Evolutionary conservation across 2,113 vertebrate species (phyloP), one percentile per base, ranked within the genome.

Genomic region (Hippopotamus amphibius): DNA sequence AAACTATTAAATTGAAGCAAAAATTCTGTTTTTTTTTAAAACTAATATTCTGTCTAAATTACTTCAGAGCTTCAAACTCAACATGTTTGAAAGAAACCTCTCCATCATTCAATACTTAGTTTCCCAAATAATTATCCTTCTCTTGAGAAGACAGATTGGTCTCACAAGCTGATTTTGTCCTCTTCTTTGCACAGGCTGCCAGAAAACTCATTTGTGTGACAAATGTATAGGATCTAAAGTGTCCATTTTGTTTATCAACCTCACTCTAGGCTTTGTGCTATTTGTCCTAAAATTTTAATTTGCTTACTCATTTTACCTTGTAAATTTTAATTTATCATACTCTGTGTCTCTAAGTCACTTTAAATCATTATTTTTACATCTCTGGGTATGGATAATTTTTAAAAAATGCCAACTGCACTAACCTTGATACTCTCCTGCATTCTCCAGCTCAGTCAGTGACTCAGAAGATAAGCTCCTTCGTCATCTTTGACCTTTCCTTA

Each of bases 31-130:
- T 96, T 96, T 97, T 97, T 76, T 46, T 15, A 81, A 95, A 95
- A 90, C 77, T 95, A 97, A 93, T 93, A 80, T 77, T 96, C 71
- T 97, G 81, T 88, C 88, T 94, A 95, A 89, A 95, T 97, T 89
- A 84, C 88, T 95, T 92, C 41, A 53, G 57, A 68, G 28, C 30
- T 83, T 91, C 82, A 86, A 43, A 65, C 55, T 87, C 74, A 83
- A 55, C 76, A 46, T 87, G 68, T 93, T 88, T 91, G 87, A 93
- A 91, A 95, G 83, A 85, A 83, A 88, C 7, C 55, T 82, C 55
- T 94, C 55, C 68, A 77, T 95, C 89, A 96, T 91, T 93, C 41
- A 74, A 48, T 33, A 66, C 80, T 92, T 69, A 5, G 65, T 90
- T 95, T 93, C 66, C 17, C 21, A 7, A 55, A 16, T 92, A 92